Conservation (phyloP, 2,113 vertebrate species). For the Xiphophorus maculatus region DNA sequence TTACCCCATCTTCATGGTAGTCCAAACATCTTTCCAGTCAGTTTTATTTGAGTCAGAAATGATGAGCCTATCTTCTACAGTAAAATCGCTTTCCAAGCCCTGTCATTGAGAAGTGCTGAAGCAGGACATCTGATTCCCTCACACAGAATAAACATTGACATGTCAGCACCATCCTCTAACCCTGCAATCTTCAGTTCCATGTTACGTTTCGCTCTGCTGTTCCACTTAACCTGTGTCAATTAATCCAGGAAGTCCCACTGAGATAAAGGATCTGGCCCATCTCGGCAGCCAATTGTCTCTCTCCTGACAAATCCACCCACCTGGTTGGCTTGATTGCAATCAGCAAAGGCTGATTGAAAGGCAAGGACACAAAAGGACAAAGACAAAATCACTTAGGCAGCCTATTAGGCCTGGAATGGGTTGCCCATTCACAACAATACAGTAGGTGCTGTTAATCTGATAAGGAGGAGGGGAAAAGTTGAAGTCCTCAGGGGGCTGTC, state of each 20-base stretch:
- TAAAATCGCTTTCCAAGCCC: neutral
- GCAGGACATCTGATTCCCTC: constrained; percentile 15
- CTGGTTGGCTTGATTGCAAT: constrained; percentile 78
- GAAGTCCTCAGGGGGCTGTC: neutral
- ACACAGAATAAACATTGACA: neutral
- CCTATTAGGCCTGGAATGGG: constrained; percentile 60
- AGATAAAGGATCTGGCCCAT: constrained; percentile 69
- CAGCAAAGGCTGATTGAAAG: constrained; percentile 71
- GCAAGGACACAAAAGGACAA: constrained; percentile 78
- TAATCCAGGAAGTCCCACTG: constrained; percentile 71
- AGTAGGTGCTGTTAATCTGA: constrained; percentile 69
- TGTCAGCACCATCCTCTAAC: constrained; percentile 37
- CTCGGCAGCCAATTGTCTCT: constrained; percentile 66
- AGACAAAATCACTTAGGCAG: constrained; percentile 75
- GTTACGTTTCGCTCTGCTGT: constrained; percentile 29
- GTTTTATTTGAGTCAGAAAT: neutral
- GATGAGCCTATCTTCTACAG: neutral
- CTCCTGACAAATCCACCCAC: constrained; percentile 74
- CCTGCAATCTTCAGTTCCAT: constrained; percentile 14
- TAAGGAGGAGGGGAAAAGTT: constrained; percentile 48
- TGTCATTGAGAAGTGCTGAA: constrained; percentile 30
- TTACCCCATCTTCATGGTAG: neutral
- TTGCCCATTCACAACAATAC: constrained; percentile 55
- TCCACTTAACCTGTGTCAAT: constrained; percentile 64
- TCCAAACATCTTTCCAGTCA: neutral